Base-by-base conservation (phyloP, 2,888 invertebrate genomes). In the Escarpia spicata region DNA sequence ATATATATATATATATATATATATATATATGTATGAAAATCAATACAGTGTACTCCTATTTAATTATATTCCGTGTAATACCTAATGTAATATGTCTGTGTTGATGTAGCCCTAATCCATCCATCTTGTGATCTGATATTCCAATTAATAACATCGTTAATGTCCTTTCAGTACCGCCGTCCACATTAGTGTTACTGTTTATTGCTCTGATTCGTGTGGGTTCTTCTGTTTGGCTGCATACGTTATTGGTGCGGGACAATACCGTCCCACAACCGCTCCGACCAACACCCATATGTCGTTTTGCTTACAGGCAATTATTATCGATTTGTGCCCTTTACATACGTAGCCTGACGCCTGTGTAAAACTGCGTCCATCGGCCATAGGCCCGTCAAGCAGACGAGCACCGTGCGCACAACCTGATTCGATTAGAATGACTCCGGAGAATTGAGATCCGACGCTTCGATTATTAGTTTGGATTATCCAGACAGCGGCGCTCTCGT, bases 381-480 rank as follows among this genome's bases (percentile, higher is more conserved):
- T n/a, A n/a, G 75, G 26, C 19, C 75, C 26, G 26, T 19, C 75
- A 75, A 26, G n/a, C 26, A 26, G 19, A 75, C 75, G 26, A 75
- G 26, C 75, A 26, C 26, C 75, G 15, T 75, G 75, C 75, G 75
- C 15, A 75, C 75, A 75, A n/a, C 75, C 75, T 75, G 26, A 75
- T 75, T 75, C 75, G 75, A 75, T 75, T 75, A 75, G 1, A 26
- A 26, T 26, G 75, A 2, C n/a, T n/a, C 75, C 26, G n/a, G 75
- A 75, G 75, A 75, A 19, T 19, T 75, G 75, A 15, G 75, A 26
- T 75, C 75, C 75, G 26, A 19, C 75, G 75, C 75, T 19, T 19
- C 75, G 26, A 75, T 75, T n/a, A 75, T 19, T 75, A 75, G 75
- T 75, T 75, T 75, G 75, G 75, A 75, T 75, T 75, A 75, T 75